phyloP scores from a whole-genome alignment of 92 coral and sea anemone species.

The Isaurus tuberculatus region DNA sequence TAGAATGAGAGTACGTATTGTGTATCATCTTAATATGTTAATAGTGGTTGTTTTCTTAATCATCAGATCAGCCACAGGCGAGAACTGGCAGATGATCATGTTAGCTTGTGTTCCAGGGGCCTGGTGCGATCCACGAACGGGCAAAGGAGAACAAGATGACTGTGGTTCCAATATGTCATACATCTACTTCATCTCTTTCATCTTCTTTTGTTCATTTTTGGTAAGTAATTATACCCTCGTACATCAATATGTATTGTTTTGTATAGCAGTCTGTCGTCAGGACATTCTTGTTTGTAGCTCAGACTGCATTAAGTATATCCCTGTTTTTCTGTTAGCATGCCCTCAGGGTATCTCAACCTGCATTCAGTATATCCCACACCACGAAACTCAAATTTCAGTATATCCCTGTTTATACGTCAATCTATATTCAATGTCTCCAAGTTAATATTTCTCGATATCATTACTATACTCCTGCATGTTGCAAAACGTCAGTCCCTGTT shows the following conservation, averaged over 20 bases:
- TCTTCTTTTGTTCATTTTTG: constrained; percentile 96
- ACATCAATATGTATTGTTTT: background rate
- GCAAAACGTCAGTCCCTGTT: no score
- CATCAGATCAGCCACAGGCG: constrained; percentile 95
- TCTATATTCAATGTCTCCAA: no score
- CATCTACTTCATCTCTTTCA: constrained; percentile 86
- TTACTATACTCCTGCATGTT: background rate
- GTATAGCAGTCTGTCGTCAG: background rate
- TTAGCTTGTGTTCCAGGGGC: constrained; percentile 84
- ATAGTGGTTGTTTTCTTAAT: no score
- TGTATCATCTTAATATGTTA: background rate
- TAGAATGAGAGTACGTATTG: no score
- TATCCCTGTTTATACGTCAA: background rate
- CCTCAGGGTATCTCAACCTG: no score
- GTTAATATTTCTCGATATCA: no score
- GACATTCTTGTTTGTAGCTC: background rate
- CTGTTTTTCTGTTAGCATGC: background rate
- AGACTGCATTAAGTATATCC: background rate
- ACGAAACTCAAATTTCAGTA: no score
- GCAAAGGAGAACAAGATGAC: constrained; percentile 42
- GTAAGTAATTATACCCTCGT: constrained; percentile 57
- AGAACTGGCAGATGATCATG: constrained; percentile 99
- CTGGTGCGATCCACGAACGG: constrained; percentile 56
- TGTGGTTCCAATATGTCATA: constrained; percentile 91
- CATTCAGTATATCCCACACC: background rate